Evolutionary conservation across 2,888 invertebrate species (phyloP).

Genomic region (Spatulosminthurus flaviceps): DNA sequence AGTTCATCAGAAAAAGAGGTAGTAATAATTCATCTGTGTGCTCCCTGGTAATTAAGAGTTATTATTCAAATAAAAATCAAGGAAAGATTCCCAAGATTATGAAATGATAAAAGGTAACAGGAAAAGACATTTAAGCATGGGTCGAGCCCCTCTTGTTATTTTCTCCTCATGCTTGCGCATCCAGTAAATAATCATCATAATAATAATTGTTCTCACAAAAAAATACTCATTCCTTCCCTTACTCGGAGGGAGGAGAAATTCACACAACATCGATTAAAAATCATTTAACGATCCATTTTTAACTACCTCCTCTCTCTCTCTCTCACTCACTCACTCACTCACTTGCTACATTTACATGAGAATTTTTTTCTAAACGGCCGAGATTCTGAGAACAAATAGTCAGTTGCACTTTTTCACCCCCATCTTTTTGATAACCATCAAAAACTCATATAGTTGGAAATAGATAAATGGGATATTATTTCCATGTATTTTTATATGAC

Average conservation of each 20-base stretch:
- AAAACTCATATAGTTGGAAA: not conserved
- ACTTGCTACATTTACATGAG: constrained; percentile 3
- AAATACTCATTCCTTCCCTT: not conserved
- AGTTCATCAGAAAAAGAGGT: not conserved
- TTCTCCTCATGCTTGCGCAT: not conserved
- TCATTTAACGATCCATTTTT: not conserved
- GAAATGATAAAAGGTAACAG: not conserved
- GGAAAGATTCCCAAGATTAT: not conserved
- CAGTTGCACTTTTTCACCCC: no score
- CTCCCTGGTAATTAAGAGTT: constrained; percentile 6
- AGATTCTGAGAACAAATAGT: no score
- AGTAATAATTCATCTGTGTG: not conserved
- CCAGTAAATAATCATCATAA: no score
- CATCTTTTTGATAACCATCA: not conserved
- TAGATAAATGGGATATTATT: constrained; percentile 1
- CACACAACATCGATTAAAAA: not conserved
- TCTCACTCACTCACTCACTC: no score
- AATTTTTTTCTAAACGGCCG: not conserved
- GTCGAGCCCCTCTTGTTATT: not conserved
- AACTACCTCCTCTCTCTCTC: no score
- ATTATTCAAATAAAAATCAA: constrained; percentile 9
- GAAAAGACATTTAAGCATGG: not conserved
- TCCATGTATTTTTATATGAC: no score
- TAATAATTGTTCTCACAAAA: no score
- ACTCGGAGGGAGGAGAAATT: not conserved